Evolutionary conservation across 1,140 invertebrate genomes (phyloP).

Genomic region (Drosophila grimshawi): DNA sequence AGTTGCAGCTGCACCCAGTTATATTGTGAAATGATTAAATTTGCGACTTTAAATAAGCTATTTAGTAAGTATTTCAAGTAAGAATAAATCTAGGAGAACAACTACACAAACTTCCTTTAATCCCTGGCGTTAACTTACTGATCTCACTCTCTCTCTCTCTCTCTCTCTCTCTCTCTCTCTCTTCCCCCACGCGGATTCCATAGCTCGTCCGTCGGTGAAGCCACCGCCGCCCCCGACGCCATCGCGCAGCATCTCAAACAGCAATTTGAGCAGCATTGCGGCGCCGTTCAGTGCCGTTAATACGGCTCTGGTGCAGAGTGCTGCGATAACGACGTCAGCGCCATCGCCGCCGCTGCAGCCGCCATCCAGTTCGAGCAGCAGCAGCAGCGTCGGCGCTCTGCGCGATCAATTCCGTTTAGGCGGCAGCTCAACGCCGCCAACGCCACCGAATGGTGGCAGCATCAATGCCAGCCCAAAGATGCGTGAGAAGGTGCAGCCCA

Average conservation of each 20-base stretch:
- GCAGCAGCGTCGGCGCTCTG: conserved; percentile 72
- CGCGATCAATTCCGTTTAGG: conserved; percentile 73
- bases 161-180: neutral
- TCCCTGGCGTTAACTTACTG: too few species aligned
- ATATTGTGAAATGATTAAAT: too few species aligned
- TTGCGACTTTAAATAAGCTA: too few species aligned
- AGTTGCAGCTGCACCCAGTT: too few species aligned
- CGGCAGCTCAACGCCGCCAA: conserved; percentile 53
- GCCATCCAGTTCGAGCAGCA: conserved; percentile 69
- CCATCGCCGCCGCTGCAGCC: conserved; percentile 58
- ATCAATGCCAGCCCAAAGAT: conserved; percentile 48
- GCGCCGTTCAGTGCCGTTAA: conserved; percentile 66
- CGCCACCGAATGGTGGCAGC: conserved; percentile 40
- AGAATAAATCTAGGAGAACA: too few species aligned
- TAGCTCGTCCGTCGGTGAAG: conserved; percentile 79
- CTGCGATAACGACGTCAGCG: conserved; percentile 44
- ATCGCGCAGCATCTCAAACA: conserved; percentile 82
- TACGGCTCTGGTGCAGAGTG: conserved; percentile 66
- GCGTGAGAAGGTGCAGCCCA: conserved; percentile 71
- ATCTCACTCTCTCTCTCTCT: neutral
- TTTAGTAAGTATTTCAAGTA: too few species aligned
- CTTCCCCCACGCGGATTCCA: too few species aligned
- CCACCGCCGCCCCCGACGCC: conserved; percentile 83
- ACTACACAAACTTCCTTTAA: too few species aligned
- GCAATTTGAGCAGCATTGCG: conserved; percentile 69